Base-by-base conservation (phyloP, 2,797 vertebrate genomes). In the Aeoliscus strigatus region DNA sequence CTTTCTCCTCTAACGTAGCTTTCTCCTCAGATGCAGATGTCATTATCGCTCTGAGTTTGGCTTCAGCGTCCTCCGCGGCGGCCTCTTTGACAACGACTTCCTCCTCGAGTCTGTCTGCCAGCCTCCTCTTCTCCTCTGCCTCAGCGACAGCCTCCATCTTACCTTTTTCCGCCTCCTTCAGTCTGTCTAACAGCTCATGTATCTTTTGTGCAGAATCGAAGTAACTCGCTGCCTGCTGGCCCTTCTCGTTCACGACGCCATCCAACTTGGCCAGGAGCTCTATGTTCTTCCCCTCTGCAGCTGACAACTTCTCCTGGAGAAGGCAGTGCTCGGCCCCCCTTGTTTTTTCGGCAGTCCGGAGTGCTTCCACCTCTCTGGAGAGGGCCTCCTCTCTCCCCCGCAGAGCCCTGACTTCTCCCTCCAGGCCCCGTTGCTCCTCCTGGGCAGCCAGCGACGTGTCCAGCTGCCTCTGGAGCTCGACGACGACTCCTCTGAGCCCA, bases 391-490 rank as follows among this genome's bases (percentile, higher is more conserved):
- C 82, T 49, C 68, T 83, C 30, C 43, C 56, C 18, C 55, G 61
- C 13, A 82, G 18, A 13, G 35, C 36, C 11, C 35, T 59, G 25
- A 88, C 52, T 39, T 84, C 87, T 14, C 53, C 66, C 50, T 90
- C 89, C 26, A 92, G 65, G 32, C 85, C 86, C 39, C 51, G 77
- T 29, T 90, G 66, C 14, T 81, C 64, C 34, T 67, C 86, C 59
- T 91, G 90, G 9, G 87, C 75, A 14, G 77, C 77, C 23, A 86
- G 85, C 0, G 90, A 88, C 15, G 81, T 49, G 23, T 91, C 90
- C 52, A 89, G 75, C 47, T 96, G 93, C 51, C 86, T 90, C 75
- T 91, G 92, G 32, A 96, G 86, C 39, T 89, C 84, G 4, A 79
- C 59, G 5, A 90, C 77, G 27, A 91, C 74, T 13, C 66, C 58